Percentiles rank a stretch among this genome's conserved stretches.
Evolutionary conservation across 2,113 vertebrate species (phyloP).

Genomic region (Onychorhynchus coronatus): DNA sequence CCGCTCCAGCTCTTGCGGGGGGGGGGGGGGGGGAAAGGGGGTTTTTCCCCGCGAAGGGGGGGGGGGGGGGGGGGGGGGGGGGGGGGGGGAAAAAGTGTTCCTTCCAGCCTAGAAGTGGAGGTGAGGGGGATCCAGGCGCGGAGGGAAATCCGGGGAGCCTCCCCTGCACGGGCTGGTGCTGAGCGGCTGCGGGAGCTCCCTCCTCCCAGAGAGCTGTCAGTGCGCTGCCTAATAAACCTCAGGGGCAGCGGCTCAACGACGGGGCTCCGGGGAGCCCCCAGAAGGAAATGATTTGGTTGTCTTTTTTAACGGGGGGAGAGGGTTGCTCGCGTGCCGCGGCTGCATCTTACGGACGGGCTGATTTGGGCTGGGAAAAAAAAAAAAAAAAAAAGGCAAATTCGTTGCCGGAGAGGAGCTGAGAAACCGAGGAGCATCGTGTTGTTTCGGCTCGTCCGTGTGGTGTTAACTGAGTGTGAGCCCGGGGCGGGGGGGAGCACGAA

Average conservation of each 20-base stretch:
- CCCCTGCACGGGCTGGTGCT: background rate
- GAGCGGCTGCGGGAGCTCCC: background rate
- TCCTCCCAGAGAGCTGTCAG: no score
- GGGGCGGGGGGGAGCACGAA: background rate
- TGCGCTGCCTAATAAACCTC: background rate
- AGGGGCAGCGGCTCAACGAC: background rate
- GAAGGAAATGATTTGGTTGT: background rate
- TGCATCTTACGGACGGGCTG: background rate
- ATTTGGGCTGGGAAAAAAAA: background rate
- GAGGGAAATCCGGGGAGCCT: background rate
- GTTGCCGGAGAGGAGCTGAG: background rate
- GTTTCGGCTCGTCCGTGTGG: background rate
- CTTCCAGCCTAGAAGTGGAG: background rate
- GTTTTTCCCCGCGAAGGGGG: no score
- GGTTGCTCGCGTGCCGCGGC: background rate
- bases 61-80: no score
- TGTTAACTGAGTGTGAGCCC: background rate
- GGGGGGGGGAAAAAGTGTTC: no score
- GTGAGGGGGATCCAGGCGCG: rapidly evolving
- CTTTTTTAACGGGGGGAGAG: background rate
- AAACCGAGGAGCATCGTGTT: rapidly evolving
- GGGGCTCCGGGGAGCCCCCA: background rate
- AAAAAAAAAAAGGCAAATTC: background rate
- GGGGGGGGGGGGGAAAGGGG: no score
- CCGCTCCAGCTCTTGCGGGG: background rate